A percentile compares a stretch with the other conserved stretches of the same genome.
Conservation (phyloP, 2,888 invertebrate genomes). For the Eubasilissa splendida region DNA sequence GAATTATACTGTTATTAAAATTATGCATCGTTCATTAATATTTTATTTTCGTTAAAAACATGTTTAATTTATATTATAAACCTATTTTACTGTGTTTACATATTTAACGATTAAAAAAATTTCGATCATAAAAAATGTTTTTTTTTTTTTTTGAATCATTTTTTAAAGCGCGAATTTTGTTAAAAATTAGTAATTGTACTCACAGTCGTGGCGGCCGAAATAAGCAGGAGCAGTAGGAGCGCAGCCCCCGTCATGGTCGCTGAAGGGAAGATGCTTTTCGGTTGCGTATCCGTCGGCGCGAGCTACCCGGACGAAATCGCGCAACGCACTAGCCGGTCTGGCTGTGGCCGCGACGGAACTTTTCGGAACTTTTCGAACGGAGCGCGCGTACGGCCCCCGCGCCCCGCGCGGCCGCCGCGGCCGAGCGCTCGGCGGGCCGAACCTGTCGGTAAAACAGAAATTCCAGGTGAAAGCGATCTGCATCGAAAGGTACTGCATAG, state of each 20-base stretch:
- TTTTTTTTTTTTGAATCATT: neutral
- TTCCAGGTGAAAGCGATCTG: neutral
- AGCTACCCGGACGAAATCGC: constrained; percentile 27
- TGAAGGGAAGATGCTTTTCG: constrained; percentile 15
- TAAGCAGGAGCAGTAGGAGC: constrained; percentile 19
- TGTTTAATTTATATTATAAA: too few species aligned
- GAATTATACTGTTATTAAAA: too few species aligned
- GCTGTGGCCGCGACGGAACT: constrained; percentile 5
- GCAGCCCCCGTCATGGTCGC: constrained; percentile 12
- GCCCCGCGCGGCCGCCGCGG: neutral
- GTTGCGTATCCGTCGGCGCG: constrained; percentile 29
- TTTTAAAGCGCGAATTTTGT: neutral
- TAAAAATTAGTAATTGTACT: neutral
- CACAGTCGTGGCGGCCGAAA: constrained; percentile 25
- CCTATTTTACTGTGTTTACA: too few species aligned
- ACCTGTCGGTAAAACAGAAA: constrained; percentile 15
- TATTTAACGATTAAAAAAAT: too few species aligned
- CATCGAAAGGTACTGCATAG: too few species aligned
- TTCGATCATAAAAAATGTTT: too few species aligned
- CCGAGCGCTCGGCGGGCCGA: neutral
- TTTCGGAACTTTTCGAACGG: constrained; percentile 22
- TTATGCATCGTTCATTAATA: too few species aligned
- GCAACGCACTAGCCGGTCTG: constrained; percentile 25
- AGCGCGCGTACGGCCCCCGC: neutral
- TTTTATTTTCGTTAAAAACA: too few species aligned